phyloP scores from a whole-genome alignment of 2,797 vertebrate species.

The Paratrypauchen microcephalus region DNA sequence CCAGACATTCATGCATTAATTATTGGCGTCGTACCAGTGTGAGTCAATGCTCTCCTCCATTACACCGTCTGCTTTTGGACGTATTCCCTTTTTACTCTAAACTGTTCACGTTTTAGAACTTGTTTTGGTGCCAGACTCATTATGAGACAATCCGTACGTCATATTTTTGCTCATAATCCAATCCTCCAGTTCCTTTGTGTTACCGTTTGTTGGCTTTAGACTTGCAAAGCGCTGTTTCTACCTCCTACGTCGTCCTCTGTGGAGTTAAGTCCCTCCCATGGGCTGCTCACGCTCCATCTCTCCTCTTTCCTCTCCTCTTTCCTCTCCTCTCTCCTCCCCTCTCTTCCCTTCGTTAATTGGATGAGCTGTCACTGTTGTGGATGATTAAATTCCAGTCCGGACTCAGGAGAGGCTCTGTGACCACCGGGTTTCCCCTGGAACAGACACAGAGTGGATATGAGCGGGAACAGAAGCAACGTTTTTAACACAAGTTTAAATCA shows the following conservation, averaged over 20 bases:
- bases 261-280: constrained; percentile 25
- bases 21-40: constrained; percentile 16
- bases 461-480: too few species aligned
- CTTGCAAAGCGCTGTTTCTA: constrained; percentile 9
- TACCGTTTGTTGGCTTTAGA: constrained; percentile 14
- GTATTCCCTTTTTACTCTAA: constrained; percentile 21
- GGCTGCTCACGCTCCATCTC: constrained; percentile 32
- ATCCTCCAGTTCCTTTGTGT: constrained; percentile 12
- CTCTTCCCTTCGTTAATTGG: constrained; percentile 57
- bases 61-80: constrained; percentile 25
- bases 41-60: constrained; percentile 9
- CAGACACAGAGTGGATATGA: constrained; percentile 4
- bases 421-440: constrained; percentile 7
- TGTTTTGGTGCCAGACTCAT: constrained; percentile 10
- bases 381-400: constrained; percentile 54
- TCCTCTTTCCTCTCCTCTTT: neutral
- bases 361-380: constrained; percentile 56
- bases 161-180: neutral
- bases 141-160: constrained; percentile 16
- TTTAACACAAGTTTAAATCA: neutral
- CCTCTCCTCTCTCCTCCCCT: constrained; percentile 34
- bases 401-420: constrained; percentile 23
- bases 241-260: constrained; percentile 19
- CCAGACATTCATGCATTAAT: constrained; percentile 21
- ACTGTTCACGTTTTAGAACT: constrained; percentile 19